phyloP scores from a whole-genome alignment of 2,888 invertebrate species.

The Syritta pipiens region DNA sequence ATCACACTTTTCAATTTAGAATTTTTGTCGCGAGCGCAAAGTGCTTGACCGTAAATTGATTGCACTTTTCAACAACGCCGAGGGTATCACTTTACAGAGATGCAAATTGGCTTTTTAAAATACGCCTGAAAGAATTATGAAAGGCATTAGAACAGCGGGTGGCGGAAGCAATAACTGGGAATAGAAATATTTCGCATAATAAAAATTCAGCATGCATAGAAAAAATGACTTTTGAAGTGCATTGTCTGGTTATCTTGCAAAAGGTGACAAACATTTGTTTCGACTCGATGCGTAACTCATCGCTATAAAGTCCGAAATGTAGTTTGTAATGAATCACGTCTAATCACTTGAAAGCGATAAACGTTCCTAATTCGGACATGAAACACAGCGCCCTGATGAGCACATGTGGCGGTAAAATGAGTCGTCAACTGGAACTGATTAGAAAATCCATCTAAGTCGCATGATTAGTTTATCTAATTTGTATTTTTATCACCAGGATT shows the following conservation, averaged over 20 bases:
- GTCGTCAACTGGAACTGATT: not conserved
- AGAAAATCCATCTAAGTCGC: not conserved
- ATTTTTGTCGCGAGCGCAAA: constrained; percentile 50
- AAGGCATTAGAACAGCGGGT: not conserved
- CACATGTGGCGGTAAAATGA: not conserved
- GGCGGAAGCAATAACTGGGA: too few relatives aligned
- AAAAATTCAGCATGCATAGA: too few relatives aligned
- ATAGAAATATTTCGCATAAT: too few relatives aligned
- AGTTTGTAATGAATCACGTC: constrained; percentile 10
- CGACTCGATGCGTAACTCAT: not conserved
- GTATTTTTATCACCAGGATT: not conserved
- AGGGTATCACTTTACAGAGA: constrained; percentile 34
- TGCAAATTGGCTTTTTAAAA: constrained; percentile 14
- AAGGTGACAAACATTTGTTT: too few relatives aligned
- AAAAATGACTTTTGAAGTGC: too few relatives aligned
- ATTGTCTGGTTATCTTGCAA: too few relatives aligned
- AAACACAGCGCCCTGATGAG: not conserved
- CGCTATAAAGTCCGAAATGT: not conserved
- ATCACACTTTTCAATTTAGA: constrained; percentile 63
- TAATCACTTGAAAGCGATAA: not conserved
- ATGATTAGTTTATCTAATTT: not conserved
- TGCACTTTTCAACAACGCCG: constrained; percentile 44
- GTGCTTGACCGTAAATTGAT: constrained; percentile 46
- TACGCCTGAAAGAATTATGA: not conserved
- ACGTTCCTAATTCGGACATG: not conserved